A percentile compares a stretch with the other conserved stretches of the same genome.
phyloP scores from a whole-genome alignment of 2,888 invertebrate species.

The Venusia cambrica region DNA sequence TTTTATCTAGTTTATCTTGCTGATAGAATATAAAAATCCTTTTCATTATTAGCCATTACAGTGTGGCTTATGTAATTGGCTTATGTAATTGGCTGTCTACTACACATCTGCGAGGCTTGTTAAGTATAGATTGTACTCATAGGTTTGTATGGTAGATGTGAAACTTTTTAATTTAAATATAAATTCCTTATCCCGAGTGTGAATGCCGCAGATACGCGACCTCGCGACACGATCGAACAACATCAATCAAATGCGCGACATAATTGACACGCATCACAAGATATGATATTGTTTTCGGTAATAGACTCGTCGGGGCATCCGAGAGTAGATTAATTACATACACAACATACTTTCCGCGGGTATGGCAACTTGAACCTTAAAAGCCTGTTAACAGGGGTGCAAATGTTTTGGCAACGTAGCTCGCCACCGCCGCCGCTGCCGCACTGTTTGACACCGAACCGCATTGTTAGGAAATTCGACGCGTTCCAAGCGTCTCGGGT shows the following conservation, averaged over 20 bases:
- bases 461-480: slow-evolving; percentile 59
- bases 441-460: slow-evolving; percentile 48
- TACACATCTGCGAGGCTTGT: no score
- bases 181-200: no score
- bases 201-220: slow-evolving; percentile 17
- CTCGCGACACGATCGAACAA: slow-evolving; percentile 33
- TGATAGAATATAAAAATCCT: no score
- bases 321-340: slow-evolving; percentile 59
- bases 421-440: no score
- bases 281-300: slow-evolving; percentile 57
- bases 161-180: no score
- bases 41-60: no score
- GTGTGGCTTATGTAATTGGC: no score
- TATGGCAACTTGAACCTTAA: slow-evolving; percentile 16
- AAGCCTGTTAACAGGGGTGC: slow-evolving; percentile 11
- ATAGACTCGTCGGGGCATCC: slow-evolving; percentile 56
- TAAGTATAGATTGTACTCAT: no score
- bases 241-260: slow-evolving; percentile 54
- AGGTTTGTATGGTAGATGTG: no score
- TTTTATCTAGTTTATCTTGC: no score
- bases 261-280: slow-evolving; percentile 55
- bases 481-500: slow-evolving; percentile 36
- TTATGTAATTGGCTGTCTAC: no score
- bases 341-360: slow-evolving; percentile 20
- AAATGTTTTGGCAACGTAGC: slow-evolving; percentile 19